Evolutionary conservation across 2,888 invertebrate species (phyloP), one percentile per base, ranked within the genome.

Genomic region (Abscondita cerata): DNA sequence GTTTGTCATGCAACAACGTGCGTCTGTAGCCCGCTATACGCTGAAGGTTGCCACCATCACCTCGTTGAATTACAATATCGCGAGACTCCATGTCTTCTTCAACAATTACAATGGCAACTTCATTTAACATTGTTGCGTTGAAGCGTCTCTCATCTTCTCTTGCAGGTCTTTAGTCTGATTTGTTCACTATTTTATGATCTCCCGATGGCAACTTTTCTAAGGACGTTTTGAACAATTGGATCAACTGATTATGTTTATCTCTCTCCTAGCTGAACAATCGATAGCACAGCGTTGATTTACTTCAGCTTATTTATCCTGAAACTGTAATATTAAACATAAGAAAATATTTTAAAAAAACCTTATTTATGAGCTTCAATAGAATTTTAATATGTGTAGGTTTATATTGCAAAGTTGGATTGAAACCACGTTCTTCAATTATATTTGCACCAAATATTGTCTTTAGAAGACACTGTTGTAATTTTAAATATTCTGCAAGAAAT

Each of bases 121-220:
- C 76, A 69, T 76, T 69, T 18, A 76, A 67, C 18, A 20, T 48
- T n/a, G 48, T 19, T 20, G 48, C 20, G n/a, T 48, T 48, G n/a
- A 25, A 48, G 62, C 62, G 65, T 51, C 73, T 16, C 66, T 62
- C 70, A 59, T 77, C 73, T 68, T 66, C 46, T 59, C 75, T 75
- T 20, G 66, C 54, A 52, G 76, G 76, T 65, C 47, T 64, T 70
- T 74, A 77, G 64, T 78, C 75, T 31, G 75, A 74, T 70, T 60
- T 68, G 56, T 76, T 77, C 3, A 76, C 72, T 36, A 78, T 65
- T 70, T 71, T 74, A 58, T 76, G 67, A 55, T 73, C 62, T 69
- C 77, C 73, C 64, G 51, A 52, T 67, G 72, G 72, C 72, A 76
- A 75, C 19, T 19, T 60, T n/a, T 72, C 73, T 53, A 76, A 56